A percentile compares a stretch with the other conserved stretches of the same genome.
Evolutionary conservation across 2,888 invertebrate genomes (phyloP).

Genomic region (Andrena fulva): DNA sequence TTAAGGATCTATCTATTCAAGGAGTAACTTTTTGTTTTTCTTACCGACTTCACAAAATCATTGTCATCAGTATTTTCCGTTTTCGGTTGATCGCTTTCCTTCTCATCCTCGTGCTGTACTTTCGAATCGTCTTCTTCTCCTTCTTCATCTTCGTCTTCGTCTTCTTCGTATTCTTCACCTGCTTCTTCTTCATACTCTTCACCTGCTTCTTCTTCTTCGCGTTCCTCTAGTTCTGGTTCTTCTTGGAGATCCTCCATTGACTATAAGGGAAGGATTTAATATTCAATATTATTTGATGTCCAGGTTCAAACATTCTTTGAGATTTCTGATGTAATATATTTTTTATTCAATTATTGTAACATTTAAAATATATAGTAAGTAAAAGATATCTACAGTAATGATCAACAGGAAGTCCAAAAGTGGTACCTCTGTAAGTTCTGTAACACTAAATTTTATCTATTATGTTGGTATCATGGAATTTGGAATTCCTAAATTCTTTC

Average conservation of each 20-base stretch:
- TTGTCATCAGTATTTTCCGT: slow-evolving; percentile 66
- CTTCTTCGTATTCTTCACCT: slow-evolving; percentile 68
- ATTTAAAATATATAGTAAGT: neutral
- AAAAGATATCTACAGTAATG: neutral
- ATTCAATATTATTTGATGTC: neutral
- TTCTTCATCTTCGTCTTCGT: slow-evolving; percentile 78
- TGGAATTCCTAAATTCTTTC: no score
- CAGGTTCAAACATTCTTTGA: neutral
- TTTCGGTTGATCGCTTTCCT: slow-evolving; percentile 56
- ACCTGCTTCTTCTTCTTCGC: slow-evolving; percentile 79
- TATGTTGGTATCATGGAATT: no score
- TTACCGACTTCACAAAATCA: slow-evolving; percentile 74
- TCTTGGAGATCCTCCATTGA: slow-evolving; percentile 84
- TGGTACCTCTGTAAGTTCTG: no score
- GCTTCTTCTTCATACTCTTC: slow-evolving; percentile 79
- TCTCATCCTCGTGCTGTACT: slow-evolving; percentile 71
- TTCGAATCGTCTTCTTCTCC: slow-evolving; percentile 78
- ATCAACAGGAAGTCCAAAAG: neutral
- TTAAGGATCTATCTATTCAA: slow-evolving; percentile 53
- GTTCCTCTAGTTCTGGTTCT: slow-evolving; percentile 83
- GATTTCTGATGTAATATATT: neutral
- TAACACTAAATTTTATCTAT: neutral
- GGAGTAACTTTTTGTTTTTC: slow-evolving; percentile 52
- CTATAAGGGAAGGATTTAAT: slow-evolving; percentile 61
- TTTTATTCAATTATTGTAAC: neutral